phyloP scores from a whole-genome alignment of 2,113 vertebrate species.

The Macrotus californicus region DNA sequence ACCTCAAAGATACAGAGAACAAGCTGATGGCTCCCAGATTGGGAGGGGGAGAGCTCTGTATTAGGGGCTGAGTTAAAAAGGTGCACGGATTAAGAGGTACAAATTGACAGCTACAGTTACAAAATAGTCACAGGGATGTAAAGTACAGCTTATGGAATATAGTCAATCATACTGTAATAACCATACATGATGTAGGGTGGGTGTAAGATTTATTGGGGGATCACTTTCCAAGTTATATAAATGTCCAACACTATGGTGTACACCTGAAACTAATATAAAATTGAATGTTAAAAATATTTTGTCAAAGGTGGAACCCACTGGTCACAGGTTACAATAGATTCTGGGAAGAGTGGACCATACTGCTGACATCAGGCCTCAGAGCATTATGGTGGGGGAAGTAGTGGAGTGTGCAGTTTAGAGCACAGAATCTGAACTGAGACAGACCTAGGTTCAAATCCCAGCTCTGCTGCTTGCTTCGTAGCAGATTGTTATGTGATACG shows the following conservation, averaged over 20 bases:
- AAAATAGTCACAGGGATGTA: not conserved
- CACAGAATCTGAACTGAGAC: not conserved
- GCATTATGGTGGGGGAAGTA: not conserved
- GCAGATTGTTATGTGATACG: not conserved
- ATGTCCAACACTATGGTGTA: not conserved
- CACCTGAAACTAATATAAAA: not conserved
- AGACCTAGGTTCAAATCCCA: not conserved
- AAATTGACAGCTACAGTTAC: not conserved
- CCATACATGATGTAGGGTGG: not conserved
- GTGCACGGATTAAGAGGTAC: not conserved
- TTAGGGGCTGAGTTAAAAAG: not conserved
- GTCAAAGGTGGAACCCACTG: not conserved
- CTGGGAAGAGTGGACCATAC: not conserved
- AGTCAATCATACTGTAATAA: not conserved
- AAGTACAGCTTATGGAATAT: not conserved
- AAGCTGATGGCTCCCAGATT: not conserved
- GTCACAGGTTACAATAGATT: not conserved
- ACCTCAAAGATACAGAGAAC: not conserved
- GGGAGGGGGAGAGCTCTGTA: too few species aligned
- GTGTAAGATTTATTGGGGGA: not conserved
- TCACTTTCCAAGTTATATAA: not conserved
- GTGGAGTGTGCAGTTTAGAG: not conserved
- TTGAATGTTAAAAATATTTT: not conserved
- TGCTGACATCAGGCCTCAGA: not conserved
- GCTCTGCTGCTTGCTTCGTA: not conserved